phyloP scores from a whole-genome alignment of 2,113 vertebrate species.

The Danionella cerebrum region DNA sequence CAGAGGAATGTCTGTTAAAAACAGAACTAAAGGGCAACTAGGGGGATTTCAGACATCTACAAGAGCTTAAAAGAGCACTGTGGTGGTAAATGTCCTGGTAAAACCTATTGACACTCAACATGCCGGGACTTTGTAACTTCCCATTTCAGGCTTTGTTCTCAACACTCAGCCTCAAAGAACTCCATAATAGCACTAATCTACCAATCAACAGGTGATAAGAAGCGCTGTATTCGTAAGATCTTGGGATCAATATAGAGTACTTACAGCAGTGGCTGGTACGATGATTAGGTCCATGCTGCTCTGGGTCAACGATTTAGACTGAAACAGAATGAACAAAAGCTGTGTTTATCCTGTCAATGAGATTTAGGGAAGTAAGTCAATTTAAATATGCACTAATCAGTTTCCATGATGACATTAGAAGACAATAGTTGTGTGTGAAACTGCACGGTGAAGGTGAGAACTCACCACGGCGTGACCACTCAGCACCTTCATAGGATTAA shows the following conservation, averaged over 20 bases:
- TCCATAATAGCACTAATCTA: slow-evolving; percentile 1
- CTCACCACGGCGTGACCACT: slow-evolving; percentile 42
- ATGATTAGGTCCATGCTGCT: slow-evolving; percentile 66
- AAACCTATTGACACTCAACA: background rate
- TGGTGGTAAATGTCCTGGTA: background rate
- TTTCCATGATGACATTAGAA: slow-evolving; percentile 35
- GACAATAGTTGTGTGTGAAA: slow-evolving; percentile 14
- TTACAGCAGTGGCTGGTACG: slow-evolving; percentile 65
- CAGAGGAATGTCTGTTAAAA: background rate
- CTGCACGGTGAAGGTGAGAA: slow-evolving; percentile 13
- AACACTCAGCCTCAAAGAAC: background rate
- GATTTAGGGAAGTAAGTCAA: slow-evolving; percentile 9
- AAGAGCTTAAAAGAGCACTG: background rate
- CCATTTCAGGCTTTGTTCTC: background rate
- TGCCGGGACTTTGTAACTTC: background rate
- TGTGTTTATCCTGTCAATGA: slow-evolving; percentile 25
- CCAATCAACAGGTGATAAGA: background rate
- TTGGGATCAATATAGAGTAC: slow-evolving; percentile 30
- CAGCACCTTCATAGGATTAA: slow-evolving; percentile 45
- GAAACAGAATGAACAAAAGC: slow-evolving; percentile 26
- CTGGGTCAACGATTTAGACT: slow-evolving; percentile 68
- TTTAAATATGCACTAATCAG: slow-evolving; percentile 24
- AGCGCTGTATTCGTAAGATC: slow-evolving; percentile 13
- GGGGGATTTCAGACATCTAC: background rate
- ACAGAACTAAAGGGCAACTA: background rate